These are phyloP conservation scores for Apodemus sylvaticus DNA, from an alignment of 2,113 vertebrate genomes.

Conservation along the genomic window DNA sequence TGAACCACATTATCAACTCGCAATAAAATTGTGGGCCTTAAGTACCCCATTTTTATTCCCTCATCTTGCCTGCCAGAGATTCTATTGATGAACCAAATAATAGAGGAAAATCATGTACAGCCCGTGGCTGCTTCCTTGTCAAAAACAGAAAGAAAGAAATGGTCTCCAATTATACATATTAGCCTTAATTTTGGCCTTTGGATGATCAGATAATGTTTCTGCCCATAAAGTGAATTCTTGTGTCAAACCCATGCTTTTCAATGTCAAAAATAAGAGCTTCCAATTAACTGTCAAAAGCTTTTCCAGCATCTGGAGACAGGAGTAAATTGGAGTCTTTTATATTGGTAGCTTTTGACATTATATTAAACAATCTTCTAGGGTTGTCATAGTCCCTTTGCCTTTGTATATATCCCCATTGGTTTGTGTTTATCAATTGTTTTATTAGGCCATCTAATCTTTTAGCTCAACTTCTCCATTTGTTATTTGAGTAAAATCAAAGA, in stretches of 20 bases:
- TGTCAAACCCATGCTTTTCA: slow-evolving; percentile 69
- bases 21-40: slow-evolving; percentile 67
- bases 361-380: slow-evolving; percentile 75
- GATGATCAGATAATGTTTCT: slow-evolving; percentile 79
- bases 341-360: slow-evolving; percentile 77
- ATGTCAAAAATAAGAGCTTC: slow-evolving; percentile 81
- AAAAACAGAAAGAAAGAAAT: slow-evolving; percentile 59
- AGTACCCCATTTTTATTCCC: slow-evolving; percentile 64
- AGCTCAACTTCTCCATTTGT: slow-evolving; percentile 55
- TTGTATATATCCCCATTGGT: slow-evolving; percentile 54
- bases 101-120: slow-evolving; percentile 52
- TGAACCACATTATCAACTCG: slow-evolving; percentile 71
- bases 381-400: slow-evolving; percentile 62
- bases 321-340: slow-evolving; percentile 77
- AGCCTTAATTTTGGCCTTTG: slow-evolving; percentile 79
- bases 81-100: slow-evolving; percentile 75
- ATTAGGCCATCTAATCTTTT: slow-evolving; percentile 62
- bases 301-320: slow-evolving; percentile 69
- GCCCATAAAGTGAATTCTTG: slow-evolving; percentile 74
- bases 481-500: slow-evolving; percentile 46
- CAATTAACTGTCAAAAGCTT: slow-evolving; percentile 81
- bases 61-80: slow-evolving; percentile 67
- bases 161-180: slow-evolving; percentile 79
- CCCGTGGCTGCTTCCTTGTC: slow-evolving; percentile 62
- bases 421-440: slow-evolving; percentile 69